phyloP scores from a whole-genome alignment of 2,113 vertebrate genomes.

The Platichthys flesus region DNA sequence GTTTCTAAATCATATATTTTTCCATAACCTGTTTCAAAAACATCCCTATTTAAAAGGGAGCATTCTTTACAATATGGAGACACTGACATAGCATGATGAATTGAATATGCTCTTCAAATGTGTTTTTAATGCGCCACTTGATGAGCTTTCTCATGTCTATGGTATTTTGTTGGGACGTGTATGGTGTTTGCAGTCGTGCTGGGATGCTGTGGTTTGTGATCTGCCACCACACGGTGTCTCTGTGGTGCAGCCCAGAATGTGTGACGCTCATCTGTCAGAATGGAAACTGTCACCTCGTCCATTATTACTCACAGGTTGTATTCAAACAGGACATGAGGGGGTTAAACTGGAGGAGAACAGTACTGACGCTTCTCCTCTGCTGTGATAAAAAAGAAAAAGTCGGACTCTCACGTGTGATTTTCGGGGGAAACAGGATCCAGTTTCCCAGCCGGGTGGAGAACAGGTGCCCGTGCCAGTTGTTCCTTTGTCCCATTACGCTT shows the following conservation, averaged over 20 bases:
- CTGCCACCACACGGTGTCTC: conserved; percentile 67
- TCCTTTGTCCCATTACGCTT: conserved; percentile 52
- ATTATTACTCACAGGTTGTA: neutral
- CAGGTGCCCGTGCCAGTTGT: conserved; percentile 76
- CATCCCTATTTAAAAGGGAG: neutral
- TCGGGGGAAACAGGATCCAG: conserved; percentile 43
- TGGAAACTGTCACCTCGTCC: neutral
- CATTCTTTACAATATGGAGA: no score
- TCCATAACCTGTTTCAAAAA: neutral
- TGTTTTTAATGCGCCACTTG: neutral
- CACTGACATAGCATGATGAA: no score
- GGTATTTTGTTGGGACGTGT: neutral
- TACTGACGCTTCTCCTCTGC: conserved; percentile 23
- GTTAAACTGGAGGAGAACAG: conserved; percentile 33
- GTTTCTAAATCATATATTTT: neutral
- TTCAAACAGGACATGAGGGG: conserved; percentile 8
- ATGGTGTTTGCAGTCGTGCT: no score
- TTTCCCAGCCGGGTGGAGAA: conserved; percentile 65
- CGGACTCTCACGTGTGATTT: conserved; percentile 38
- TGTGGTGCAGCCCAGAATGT: conserved; percentile 48
- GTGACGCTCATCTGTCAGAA: neutral
- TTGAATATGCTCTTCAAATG: no score
- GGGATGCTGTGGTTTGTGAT: neutral
- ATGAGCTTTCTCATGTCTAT: neutral
- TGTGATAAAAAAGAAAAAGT: conserved; percentile 35